phyloP scores from a whole-genome alignment of 2,797 vertebrate genomes.

The Pseudochaenichthys georgianus region DNA sequence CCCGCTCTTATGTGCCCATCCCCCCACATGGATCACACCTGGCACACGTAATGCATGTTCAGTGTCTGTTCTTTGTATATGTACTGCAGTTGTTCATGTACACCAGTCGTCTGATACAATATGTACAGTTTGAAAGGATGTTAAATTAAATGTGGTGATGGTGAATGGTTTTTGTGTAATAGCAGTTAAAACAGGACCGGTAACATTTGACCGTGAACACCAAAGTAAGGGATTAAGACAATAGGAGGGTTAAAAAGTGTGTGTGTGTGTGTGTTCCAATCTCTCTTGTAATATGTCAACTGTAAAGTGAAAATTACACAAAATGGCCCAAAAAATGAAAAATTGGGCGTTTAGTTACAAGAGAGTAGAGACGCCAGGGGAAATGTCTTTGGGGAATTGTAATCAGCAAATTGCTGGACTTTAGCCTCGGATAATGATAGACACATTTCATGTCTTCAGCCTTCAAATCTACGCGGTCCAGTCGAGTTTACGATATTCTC shows the following conservation, averaged over 20 bases:
- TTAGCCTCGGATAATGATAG: conserved; percentile 1
- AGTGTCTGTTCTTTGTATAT: no score
- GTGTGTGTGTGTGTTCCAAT: conserved; percentile 21
- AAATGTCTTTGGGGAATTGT: conserved; percentile 17
- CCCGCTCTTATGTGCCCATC: no score
- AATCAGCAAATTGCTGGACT: conserved; percentile 11
- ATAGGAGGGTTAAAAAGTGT: background rate
- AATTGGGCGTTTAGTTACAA: conserved; percentile 28
- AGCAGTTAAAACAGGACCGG: no score
- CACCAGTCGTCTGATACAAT: no score
- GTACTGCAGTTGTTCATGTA: no score
- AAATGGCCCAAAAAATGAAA: conserved; percentile 23
- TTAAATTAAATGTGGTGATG: no score
- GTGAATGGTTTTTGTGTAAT: no score
- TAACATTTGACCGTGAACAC: no score
- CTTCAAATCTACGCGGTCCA: conserved; percentile 7
- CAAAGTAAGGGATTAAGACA: no score
- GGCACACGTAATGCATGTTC: no score
- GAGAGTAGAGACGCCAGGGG: background rate
- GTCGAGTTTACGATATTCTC: background rate
- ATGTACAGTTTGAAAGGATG: no score
- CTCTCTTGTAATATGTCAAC: conserved; percentile 20
- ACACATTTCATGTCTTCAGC: conserved; percentile 5
- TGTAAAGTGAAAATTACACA: conserved; percentile 43
- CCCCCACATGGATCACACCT: no score